phyloP scores from a whole-genome alignment of 2,797 vertebrate species.

The Notolabrus celidotus region DNA sequence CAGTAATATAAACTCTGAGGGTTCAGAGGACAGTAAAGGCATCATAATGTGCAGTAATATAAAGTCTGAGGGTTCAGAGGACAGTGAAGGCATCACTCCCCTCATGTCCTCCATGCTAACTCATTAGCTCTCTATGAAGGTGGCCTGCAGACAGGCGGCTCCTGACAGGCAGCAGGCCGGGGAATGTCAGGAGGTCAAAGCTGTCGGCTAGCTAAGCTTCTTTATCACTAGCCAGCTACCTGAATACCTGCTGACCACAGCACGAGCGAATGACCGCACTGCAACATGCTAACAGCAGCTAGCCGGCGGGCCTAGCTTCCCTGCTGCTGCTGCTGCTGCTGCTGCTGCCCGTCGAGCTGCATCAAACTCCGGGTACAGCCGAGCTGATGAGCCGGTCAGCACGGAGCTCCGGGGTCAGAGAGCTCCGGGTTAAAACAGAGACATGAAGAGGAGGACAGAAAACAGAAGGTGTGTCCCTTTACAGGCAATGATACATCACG shows the following conservation, averaged over 20 bases:
- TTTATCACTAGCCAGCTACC: not conserved
- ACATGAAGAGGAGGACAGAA: not conserved
- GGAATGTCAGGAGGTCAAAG: not conserved
- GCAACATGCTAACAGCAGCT: slow-evolving; percentile 50
- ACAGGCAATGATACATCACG: slow-evolving; percentile 3
- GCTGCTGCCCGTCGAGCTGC: slow-evolving; percentile 34
- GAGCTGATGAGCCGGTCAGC: not conserved
- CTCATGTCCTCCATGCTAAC: slow-evolving; percentile 59
- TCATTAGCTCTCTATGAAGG: slow-evolving; percentile 60
- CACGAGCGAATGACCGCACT: slow-evolving; percentile 58
- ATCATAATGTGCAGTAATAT: too few relatives aligned
- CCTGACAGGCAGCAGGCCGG: not conserved
- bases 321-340: too few relatives aligned
- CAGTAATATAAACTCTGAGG: too few relatives aligned
- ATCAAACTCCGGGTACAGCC: slow-evolving; percentile 19
- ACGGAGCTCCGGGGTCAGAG: not conserved
- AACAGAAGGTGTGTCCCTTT: not conserved
- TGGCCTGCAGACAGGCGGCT: slow-evolving; percentile 32
- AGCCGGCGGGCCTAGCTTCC: slow-evolving; percentile 59
- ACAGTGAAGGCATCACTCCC: slow-evolving; percentile 45
- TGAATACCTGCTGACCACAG: not conserved
- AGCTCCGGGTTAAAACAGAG: not conserved
- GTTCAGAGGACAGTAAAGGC: too few relatives aligned
- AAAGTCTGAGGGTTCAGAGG: slow-evolving; percentile 2
- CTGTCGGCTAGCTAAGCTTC: not conserved